Percentiles rank a stretch among this genome's conserved stretches.
Conservation (phyloP, 2,113 vertebrate species). For the Ivindomyrus marchei region DNA sequence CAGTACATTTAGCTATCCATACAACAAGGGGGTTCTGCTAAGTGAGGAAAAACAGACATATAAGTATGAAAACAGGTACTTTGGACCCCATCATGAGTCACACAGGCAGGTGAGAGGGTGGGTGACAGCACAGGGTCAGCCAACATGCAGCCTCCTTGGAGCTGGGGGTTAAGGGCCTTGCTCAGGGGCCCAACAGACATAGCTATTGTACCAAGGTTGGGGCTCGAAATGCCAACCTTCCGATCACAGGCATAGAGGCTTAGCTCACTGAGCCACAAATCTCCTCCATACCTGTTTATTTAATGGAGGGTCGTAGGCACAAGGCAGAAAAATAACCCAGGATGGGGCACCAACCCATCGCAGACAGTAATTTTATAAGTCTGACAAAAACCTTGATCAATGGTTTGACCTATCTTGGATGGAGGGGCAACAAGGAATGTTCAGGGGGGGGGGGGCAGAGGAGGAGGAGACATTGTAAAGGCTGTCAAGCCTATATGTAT, state of each 20-base stretch:
- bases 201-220: not conserved
- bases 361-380: not conserved
- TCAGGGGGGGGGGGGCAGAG: not conserved
- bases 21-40: no score
- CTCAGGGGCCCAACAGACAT: not conserved
- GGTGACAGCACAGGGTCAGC: not conserved
- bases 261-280: not conserved
- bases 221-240: not conserved
- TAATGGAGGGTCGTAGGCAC: no score
- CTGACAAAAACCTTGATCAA: not conserved
- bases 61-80: no score
- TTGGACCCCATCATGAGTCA: not conserved
- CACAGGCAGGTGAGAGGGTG: not conserved
- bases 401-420: not conserved
- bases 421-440: not conserved
- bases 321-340: not conserved
- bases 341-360: not conserved
- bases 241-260: not conserved
- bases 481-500: not conserved
- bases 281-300: not conserved
- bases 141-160: not conserved
- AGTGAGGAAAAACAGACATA: no score
- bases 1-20: no score
- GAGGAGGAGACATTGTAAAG: not conserved
- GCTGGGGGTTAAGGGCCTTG: not conserved